Evolutionary conservation across 2,797 vertebrate genomes (phyloP).

Genomic region (Onychomys arenicola): DNA sequence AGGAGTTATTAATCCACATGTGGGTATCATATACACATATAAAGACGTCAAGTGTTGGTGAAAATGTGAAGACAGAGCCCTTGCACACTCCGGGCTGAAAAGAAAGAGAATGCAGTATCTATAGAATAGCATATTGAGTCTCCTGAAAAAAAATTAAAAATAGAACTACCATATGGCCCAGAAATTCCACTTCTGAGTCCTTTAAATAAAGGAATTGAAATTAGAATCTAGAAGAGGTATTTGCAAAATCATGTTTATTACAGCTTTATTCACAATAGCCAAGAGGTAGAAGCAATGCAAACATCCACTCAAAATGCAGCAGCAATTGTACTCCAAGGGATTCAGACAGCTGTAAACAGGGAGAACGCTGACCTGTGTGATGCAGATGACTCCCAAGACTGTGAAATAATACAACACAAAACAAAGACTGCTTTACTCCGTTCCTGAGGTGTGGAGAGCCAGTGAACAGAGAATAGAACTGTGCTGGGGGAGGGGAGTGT

Average conservation of each 20-base stretch:
- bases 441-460: neutral
- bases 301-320: neutral
- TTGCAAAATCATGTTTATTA: neutral
- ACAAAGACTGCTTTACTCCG: neutral
- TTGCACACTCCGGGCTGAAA: neutral
- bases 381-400: neutral
- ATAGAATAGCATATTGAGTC: neutral
- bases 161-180: neutral
- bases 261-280: neutral
- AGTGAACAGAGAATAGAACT: neutral
- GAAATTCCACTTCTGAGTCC: neutral
- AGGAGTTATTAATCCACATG: too few species aligned
- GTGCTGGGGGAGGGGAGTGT: neutral
- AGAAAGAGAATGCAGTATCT: neutral
- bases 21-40: neutral
- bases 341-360: neutral
- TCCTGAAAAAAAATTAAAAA: neutral
- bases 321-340: too few species aligned
- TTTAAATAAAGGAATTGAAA: neutral
- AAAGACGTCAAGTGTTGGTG: neutral
- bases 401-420: neutral
- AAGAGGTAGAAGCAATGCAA: neutral
- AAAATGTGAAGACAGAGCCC: neutral
- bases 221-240: neutral
- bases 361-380: rapidly evolving